A percentile compares a stretch with the other conserved stretches of the same genome.
These are phyloP conservation scores for Dynastes hyllus DNA, from an alignment of 2,888 invertebrate genomes.

Conservation along the genomic window DNA sequence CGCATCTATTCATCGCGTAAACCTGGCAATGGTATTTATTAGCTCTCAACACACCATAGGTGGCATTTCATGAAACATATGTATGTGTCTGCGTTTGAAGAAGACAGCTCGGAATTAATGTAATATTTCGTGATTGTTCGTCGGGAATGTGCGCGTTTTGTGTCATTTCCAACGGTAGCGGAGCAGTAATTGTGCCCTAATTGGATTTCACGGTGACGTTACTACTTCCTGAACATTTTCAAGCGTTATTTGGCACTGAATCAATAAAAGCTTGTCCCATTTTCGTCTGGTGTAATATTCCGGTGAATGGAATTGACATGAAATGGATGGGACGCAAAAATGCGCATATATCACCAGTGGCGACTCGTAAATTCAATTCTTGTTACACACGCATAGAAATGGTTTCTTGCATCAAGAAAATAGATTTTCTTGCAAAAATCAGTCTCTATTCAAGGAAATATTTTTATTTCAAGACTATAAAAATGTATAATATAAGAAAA, in stretches of 20 bases:
- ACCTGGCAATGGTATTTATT: not conserved
- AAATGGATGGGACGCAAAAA: not conserved
- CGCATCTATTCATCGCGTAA: not conserved
- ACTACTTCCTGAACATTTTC: slow-evolving; percentile 33
- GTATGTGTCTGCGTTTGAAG: not conserved
- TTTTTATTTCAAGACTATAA: no score
- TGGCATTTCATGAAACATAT: not conserved
- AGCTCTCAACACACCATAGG: not conserved
- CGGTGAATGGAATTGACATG: not conserved
- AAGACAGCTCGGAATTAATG: not conserved
- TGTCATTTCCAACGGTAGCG: not conserved
- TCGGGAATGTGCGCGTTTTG: not conserved
- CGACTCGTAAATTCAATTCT: no score
- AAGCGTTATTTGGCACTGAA: slow-evolving; percentile 21
- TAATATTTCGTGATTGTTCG: not conserved
- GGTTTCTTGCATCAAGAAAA: no score
- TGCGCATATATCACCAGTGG: not conserved
- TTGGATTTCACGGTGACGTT: slow-evolving; percentile 36
- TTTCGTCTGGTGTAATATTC: not conserved
- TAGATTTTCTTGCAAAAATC: no score
- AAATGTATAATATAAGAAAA: no score
- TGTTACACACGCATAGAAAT: no score
- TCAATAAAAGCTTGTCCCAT: slow-evolving; percentile 15
- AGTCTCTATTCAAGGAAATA: no score
- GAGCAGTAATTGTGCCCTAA: slow-evolving; percentile 26